Evolutionary conservation across 2,113 vertebrate species (phyloP).

Genomic region (Corapipo altera): DNA sequence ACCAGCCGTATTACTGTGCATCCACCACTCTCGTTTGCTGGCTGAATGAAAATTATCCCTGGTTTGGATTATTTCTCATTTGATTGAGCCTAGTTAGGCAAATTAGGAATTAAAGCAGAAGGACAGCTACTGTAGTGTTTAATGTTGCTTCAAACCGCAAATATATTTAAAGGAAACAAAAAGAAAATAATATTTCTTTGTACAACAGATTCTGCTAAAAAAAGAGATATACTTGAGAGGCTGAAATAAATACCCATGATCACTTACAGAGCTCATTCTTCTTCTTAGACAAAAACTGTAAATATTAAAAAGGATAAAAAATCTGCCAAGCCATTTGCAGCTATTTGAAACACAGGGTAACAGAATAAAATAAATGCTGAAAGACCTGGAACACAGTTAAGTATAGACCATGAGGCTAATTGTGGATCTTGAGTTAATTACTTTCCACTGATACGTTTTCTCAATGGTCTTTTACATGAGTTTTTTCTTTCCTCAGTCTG

Average conservation of each 20-base stretch:
- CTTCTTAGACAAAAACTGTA: conserved; percentile 50
- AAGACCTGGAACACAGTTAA: conserved; percentile 72
- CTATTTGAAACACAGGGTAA: conserved; percentile 66
- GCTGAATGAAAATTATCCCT: conserved; percentile 43
- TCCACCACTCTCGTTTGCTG: not conserved
- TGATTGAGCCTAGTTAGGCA: conserved; percentile 30
- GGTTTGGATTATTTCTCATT: conserved; percentile 33
- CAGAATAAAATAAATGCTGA: conserved; percentile 69
- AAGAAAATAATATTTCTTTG: conserved; percentile 32
- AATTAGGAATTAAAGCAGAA: conserved; percentile 45
- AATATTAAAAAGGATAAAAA: conserved; percentile 64
- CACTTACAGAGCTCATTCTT: conserved; percentile 58
- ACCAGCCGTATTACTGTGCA: not conserved
- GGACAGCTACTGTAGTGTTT: conserved; percentile 31
- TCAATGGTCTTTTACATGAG: conserved; percentile 70
- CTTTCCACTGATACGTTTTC: conserved; percentile 72
- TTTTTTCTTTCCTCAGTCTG: conserved; percentile 64
- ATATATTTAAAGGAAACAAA: conserved; percentile 16
- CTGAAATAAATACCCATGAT: conserved; percentile 62
- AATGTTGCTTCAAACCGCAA: conserved; percentile 18
- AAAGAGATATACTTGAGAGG: not conserved
- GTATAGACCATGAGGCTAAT: conserved; percentile 75
- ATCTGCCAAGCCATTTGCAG: conserved; percentile 64
- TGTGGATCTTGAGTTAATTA: conserved; percentile 78
- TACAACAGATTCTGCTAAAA: not conserved